Evolutionary conservation across 2,113 vertebrate species (phyloP).

Genomic region (Albula glossodonta): DNA sequence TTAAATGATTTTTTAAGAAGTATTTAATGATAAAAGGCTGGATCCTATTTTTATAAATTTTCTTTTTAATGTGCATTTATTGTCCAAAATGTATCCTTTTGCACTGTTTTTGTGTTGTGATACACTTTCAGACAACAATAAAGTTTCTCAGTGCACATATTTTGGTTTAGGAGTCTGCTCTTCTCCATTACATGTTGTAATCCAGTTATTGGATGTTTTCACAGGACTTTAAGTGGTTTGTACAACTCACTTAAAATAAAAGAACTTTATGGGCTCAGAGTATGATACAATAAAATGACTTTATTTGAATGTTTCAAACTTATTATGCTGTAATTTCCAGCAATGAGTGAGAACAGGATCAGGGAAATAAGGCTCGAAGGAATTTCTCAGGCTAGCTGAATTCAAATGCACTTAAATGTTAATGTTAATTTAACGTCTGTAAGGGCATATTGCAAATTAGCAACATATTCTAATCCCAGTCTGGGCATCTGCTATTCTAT

Average conservation of each 20-base stretch:
- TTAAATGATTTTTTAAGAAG: neutral
- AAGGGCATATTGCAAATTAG: too few relatives aligned
- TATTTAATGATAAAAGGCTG: neutral
- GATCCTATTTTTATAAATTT: neutral
- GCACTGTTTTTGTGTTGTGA: neutral
- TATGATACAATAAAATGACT: too few relatives aligned
- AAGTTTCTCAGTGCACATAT: neutral
- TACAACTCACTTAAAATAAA: neutral
- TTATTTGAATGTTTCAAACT: too few relatives aligned
- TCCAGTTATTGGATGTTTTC: neutral
- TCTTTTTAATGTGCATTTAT: neutral
- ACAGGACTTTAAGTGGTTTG: neutral
- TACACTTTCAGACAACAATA: constrained; percentile 2
- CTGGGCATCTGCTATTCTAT: too few relatives aligned
- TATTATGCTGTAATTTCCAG: too few relatives aligned
- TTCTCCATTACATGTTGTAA: constrained; percentile 4
- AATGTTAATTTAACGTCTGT: too few relatives aligned
- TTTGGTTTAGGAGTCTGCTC: neutral
- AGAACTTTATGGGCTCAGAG: neutral
- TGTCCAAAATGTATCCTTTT: neutral
- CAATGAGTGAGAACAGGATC: too few relatives aligned
- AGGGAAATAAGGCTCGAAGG: too few relatives aligned
- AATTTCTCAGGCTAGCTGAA: too few relatives aligned
- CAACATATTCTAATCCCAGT: too few relatives aligned
- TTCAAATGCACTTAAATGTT: too few relatives aligned